Conservation (phyloP, 2,888 invertebrate genomes). For the Horisme vitalbata region DNA sequence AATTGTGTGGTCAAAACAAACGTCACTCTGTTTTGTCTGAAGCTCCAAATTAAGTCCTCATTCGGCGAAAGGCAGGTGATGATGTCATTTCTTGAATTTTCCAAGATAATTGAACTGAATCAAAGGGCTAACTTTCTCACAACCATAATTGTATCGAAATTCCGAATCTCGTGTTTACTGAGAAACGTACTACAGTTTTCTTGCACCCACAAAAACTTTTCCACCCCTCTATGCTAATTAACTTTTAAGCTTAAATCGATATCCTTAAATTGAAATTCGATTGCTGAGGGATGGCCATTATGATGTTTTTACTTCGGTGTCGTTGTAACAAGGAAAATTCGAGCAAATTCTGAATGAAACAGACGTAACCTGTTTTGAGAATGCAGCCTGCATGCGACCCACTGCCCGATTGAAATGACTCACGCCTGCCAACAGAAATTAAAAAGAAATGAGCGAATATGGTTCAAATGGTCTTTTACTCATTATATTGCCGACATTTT, state of each 20-base stretch:
- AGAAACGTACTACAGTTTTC: conserved; percentile 45
- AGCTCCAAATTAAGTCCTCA: no score
- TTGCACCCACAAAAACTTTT: neutral
- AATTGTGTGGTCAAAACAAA: no score
- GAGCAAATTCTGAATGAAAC: conserved; percentile 32
- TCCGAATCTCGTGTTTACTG: conserved; percentile 45
- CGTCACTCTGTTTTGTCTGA: no score
- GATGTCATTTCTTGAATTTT: neutral
- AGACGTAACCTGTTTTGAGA: conserved; percentile 51
- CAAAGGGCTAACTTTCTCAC: conserved; percentile 48
- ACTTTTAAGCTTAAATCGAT: conserved; percentile 9
- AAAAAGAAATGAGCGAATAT: conserved; percentile 19
- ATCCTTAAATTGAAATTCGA: conserved; percentile 3
- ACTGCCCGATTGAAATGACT: conserved; percentile 69
- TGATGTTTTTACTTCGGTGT: conserved; percentile 12
- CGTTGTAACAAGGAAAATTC: conserved; percentile 29
- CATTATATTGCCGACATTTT: no score
- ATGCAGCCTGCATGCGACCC: conserved; percentile 56
- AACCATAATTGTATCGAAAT: conserved; percentile 48
- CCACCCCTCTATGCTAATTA: neutral
- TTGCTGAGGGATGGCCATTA: neutral
- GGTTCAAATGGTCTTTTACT: no score
- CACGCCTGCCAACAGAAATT: conserved; percentile 36
- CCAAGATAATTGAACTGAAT: conserved; percentile 26
- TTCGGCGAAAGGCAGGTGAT: no score